Conservation (phyloP, 2,888 invertebrate species). For the Cheiracanthium punctorium region DNA sequence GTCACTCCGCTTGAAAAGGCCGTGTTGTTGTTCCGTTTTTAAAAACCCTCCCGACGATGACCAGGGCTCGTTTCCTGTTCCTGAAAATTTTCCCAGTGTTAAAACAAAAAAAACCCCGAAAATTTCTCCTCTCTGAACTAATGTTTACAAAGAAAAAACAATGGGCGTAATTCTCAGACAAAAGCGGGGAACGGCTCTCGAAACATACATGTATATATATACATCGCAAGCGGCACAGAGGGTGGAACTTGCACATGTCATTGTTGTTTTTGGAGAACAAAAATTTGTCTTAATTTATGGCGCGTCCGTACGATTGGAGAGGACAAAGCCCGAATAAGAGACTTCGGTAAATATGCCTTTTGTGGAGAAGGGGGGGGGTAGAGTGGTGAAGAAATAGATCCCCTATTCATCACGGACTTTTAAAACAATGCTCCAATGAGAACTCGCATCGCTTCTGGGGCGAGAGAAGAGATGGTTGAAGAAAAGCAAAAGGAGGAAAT, state of each 20-base stretch:
- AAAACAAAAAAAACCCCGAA: not conserved
- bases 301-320: conserved; percentile 7
- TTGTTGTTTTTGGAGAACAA: conserved; percentile 12
- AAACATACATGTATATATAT: conserved; percentile 11
- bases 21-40: conserved; percentile 3
- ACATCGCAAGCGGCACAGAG: too few species aligned
- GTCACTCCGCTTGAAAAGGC: conserved; percentile 15
- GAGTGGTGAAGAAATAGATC: not conserved
- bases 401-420: conserved; percentile 4
- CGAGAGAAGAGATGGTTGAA: conserved; percentile 2
- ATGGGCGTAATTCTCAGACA: conserved; percentile 51
- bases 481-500: conserved; percentile 35
- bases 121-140: conserved; percentile 18
- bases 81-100: not conserved
- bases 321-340: conserved; percentile 10
- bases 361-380: not conserved
- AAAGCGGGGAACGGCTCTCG: conserved; percentile 33
- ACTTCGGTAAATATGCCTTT: conserved; percentile 15
- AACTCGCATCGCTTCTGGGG: not conserved
- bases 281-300: conserved; percentile 17
- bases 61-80: not conserved
- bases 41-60: not conserved
- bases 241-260: not conserved
- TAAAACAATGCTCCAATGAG: conserved; percentile 11
- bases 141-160: conserved; percentile 65